Base-by-base conservation (phyloP, 2,113 vertebrate genomes). In the Macaca nemestrina region DNA sequence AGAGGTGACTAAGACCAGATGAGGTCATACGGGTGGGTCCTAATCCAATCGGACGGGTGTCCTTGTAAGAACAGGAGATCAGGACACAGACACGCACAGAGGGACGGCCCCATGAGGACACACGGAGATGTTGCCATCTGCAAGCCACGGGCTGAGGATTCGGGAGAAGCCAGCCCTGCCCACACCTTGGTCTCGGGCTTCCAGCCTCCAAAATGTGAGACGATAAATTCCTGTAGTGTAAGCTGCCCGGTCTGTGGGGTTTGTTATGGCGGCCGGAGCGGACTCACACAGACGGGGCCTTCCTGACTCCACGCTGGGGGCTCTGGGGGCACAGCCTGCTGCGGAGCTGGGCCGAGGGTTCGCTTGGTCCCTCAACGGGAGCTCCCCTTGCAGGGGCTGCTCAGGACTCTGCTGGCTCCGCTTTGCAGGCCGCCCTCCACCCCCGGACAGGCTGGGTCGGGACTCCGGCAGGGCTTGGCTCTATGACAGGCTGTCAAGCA, bases 401-500 rank as follows among this genome's bases (percentile, higher is more conserved):
- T 80, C 4, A 64, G 61, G 27, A 13, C 61, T 64, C 61, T 32
- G 61, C 61, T 2, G 5, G 32, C 75, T 57, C 64, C 0, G 4
- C 20, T 23, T 3, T 1, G 1, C 0, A 3, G 22, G 23, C 13
- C 6, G 38, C 14, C 27, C 1, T 25, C 38, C 14, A 3, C 25
- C 25, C 73, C 6, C 0, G 13, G 43, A 48, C 27, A 17, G 72
- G 13, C 43, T 48, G 7, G 5, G 35, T 16, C 1, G 6, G 70
- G 64, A 30, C 35, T 5, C 52, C 9, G 0, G 76, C 2, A 8
- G 57, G 94, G 57, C 89, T 96, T 89, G 64, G 94, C 83, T 98
- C 97, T 97, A 97, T 52, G 98, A 95, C 76, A 84, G 84, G 96
- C 97, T 98, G 97, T 97, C 98, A 98, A 97, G 93, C 64, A 94